Evolutionary conservation across 2,888 invertebrate species (phyloP), one percentile per base, ranked within the genome.

Genomic region (Pyralis farinalis): DNA sequence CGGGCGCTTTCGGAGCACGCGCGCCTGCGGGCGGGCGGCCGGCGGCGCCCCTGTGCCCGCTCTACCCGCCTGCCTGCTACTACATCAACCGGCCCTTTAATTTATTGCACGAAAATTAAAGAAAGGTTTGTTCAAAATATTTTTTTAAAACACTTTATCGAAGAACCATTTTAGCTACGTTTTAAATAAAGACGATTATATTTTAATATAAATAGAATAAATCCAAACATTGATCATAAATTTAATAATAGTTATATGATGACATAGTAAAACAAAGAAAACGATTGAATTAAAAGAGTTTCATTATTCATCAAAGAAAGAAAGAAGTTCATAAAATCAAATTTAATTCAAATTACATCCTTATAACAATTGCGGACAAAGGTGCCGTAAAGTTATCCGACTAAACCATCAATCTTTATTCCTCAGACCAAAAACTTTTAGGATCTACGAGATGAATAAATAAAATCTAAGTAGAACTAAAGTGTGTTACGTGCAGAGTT

Each of bases 11-110:
- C 85, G 84, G 84, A 77, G 80, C 83, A 74, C 75, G 79, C 85
- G 85, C 85, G 86, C 82, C 77, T 80, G 82, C 78, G 82, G 86
- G 83, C 77, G 75, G 75, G 76, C 83, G 86, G 83, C 77, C 74
- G 75, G 76, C 83, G 78, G 75, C 75, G 74, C 79, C 80, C 77
- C 71, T 73, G 65, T 67, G 69, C 70, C 70, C 71, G 69, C 71
- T 66, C 59, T 67, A 57, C 71, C 73, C 69, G 71, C 71, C 75
- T 68, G 71, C 71, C 75, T 70, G 66, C 71, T 65, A 64, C 65
- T 76, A 71, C 64, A 71, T 68, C 73, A 65, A 71, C 69, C 66
- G 61, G 63, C 64, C 67, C 63, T 76, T 76, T 71, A 67, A 79
- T 77, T 79, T 75, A 75, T 77, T 74, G 70, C 62, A 62, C 51